Percentiles rank a stretch among this genome's conserved stretches.
Evolutionary conservation across 23 tunicate genomes (phyloP).

Genomic region (Diplosoma virens): DNA sequence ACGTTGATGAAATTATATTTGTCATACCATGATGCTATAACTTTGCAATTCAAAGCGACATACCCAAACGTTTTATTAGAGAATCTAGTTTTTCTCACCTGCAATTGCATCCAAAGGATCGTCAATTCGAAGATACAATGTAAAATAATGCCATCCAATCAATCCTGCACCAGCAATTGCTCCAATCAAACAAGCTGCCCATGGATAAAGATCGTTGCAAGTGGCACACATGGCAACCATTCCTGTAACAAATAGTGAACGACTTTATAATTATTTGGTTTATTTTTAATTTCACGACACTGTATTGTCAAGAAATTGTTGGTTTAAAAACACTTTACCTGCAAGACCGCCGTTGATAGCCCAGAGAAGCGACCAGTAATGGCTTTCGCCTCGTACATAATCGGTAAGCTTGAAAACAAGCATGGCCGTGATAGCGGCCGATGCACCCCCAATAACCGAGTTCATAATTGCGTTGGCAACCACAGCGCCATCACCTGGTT

Average conservation of each 20-base stretch:
- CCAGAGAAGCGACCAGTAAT: conserved; percentile 78
- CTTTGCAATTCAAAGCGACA: background rate
- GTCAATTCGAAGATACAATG: conserved; percentile 59
- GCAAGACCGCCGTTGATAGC: conserved; percentile 83
- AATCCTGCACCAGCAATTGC: conserved; percentile 48
- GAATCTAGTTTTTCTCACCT: conserved; percentile 15
- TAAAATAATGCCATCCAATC: conserved; percentile 35
- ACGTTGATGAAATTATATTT: too few species aligned
- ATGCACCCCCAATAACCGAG: conserved; percentile 70
- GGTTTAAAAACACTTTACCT: conserved; percentile 18
- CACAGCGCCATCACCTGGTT: conserved; percentile 39
- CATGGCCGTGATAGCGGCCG: conserved; percentile 61
- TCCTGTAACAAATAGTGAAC: conserved; percentile 27
- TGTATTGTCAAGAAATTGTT: background rate
- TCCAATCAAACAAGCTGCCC: conserved; percentile 88
- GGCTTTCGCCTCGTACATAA: conserved; percentile 46
- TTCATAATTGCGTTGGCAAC: conserved; percentile 67
- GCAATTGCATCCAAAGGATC: conserved; percentile 93
- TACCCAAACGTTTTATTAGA: too few species aligned
- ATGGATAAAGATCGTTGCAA: conserved; percentile 69
- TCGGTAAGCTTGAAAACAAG: conserved; percentile 41
- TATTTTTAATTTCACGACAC: background rate
- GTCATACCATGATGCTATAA: too few species aligned
- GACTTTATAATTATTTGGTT: background rate
- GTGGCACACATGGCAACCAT: conserved; percentile 95